phyloP scores from a whole-genome alignment of 2,797 vertebrate genomes.

The Sarcophilus harrisii region DNA sequence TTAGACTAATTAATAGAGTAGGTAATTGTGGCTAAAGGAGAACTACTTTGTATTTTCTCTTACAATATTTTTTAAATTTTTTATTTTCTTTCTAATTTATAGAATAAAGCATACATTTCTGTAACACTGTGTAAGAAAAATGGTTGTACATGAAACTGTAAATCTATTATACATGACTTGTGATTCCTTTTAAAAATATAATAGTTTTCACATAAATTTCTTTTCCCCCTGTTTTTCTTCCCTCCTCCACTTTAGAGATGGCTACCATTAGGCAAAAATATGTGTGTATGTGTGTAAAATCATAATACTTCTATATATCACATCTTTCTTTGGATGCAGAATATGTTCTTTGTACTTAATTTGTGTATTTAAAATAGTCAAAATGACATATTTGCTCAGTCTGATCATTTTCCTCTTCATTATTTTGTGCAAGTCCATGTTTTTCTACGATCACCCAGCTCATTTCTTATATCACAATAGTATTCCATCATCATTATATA shows the following conservation, averaged over 20 bases:
- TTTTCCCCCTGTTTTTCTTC: background rate
- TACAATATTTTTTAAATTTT: background rate
- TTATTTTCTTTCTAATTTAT: background rate
- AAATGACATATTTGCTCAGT: background rate
- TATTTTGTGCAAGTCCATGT: background rate
- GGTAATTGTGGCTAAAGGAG: background rate
- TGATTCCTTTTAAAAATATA: too few species aligned
- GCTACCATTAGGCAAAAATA: background rate
- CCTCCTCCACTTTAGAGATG: too few species aligned
- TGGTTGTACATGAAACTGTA: background rate
- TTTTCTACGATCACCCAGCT: background rate
- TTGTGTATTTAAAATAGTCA: background rate
- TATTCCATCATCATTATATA: background rate
- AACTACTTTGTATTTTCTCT: background rate
- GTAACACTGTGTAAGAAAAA: background rate
- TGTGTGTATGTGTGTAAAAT: background rate
- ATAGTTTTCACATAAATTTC: background rate
- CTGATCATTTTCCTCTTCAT: background rate
- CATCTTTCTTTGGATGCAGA: background rate
- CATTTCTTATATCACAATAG: background rate
- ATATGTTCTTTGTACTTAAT: background rate
- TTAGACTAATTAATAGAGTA: background rate
- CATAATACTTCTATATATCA: background rate
- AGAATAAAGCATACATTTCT: background rate
- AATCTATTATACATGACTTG: background rate